phyloP scores from a whole-genome alignment of 2,797 vertebrate genomes.

The Lacerta agilis region DNA sequence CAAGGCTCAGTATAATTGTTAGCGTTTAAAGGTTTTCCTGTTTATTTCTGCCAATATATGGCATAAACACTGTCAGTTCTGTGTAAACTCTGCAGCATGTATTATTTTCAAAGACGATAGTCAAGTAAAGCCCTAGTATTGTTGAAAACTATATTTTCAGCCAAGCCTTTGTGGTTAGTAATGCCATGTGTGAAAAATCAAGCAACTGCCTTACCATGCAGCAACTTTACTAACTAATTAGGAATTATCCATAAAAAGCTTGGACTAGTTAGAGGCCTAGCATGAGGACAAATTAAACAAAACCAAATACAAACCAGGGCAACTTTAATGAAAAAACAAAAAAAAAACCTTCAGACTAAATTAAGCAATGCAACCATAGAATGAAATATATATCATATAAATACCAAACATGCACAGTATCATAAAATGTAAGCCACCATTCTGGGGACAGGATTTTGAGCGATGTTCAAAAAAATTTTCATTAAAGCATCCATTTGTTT shows the following conservation, averaged over 20 bases:
- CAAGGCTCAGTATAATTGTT: constrained; percentile 83
- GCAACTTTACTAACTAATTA: constrained; percentile 73
- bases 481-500: constrained; percentile 73
- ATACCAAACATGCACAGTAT: constrained; percentile 42
- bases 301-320: constrained; percentile 23
- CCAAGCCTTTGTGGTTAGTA: constrained; percentile 57
- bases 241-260: constrained; percentile 68
- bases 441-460: constrained; percentile 60
- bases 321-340: constrained; percentile 9
- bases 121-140: constrained; percentile 61
- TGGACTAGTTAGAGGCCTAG: constrained; percentile 39
- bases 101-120: constrained; percentile 75
- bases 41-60: constrained; percentile 87
- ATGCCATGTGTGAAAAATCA: constrained; percentile 71
- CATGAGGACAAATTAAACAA: constrained; percentile 49
- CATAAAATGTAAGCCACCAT: constrained; percentile 58
- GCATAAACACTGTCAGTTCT: constrained; percentile 84
- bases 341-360: constrained; percentile 43
- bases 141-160: constrained; percentile 70
- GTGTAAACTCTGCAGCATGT: constrained; percentile 79
- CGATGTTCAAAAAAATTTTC: constrained; percentile 68
- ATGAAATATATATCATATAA: constrained; percentile 40
- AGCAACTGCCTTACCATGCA: constrained; percentile 72
- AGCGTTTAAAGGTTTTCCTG: constrained; percentile 86
- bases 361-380: constrained; percentile 38